Evolutionary conservation across 1,140 invertebrate genomes (phyloP).

Genomic region (Lasioglossum albipes): DNA sequence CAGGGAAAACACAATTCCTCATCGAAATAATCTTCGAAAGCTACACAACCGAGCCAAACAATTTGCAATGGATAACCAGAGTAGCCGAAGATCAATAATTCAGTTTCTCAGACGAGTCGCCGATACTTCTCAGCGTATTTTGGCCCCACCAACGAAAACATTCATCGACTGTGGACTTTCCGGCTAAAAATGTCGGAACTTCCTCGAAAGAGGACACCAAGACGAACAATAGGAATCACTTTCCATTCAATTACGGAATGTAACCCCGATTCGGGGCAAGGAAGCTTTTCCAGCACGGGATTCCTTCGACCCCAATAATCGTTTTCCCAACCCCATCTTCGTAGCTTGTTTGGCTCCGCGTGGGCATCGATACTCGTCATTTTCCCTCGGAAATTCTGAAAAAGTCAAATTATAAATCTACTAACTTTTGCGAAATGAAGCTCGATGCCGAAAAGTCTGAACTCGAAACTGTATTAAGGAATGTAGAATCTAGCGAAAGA

Average conservation of each 20-base stretch:
- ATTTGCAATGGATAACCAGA: not conserved
- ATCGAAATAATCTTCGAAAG: too few relatives aligned
- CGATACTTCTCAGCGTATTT: not conserved
- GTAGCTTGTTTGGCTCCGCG: constrained; percentile 9
- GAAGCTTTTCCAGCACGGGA: not conserved
- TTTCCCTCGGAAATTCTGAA: not conserved
- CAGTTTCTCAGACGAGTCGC: not conserved
- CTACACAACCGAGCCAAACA: too few relatives aligned
- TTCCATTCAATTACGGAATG: constrained; percentile 19
- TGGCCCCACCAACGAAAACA: not conserved
- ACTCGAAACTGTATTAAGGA: too few relatives aligned
- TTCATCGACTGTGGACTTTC: not conserved
- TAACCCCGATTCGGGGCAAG: not conserved
- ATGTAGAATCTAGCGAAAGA: too few relatives aligned
- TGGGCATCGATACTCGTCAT: constrained; percentile 35
- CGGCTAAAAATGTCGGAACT: not conserved
- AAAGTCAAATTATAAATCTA: too few relatives aligned
- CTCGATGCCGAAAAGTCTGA: too few relatives aligned
- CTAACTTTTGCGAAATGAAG: too few relatives aligned
- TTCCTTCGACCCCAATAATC: constrained; percentile 16
- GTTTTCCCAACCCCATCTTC: not conserved
- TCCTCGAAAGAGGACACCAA: not conserved
- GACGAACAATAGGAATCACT: constrained; percentile 11
- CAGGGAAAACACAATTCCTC: too few relatives aligned
- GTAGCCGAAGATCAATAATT: not conserved